Conservation (phyloP, 1,140 invertebrate genomes). For the Dermatophagoides farinae region DNA sequence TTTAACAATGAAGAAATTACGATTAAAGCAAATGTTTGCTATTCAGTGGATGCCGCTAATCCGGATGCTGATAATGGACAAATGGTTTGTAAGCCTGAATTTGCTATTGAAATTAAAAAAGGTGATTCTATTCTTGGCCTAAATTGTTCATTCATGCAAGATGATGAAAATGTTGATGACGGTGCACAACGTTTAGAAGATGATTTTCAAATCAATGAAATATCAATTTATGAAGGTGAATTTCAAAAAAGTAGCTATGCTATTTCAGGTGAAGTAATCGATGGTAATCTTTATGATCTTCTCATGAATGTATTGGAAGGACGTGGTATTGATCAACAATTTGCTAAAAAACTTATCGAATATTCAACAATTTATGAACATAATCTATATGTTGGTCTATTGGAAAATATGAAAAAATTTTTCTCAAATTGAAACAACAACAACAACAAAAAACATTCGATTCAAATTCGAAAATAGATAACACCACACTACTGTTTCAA, state of each 20-base stretch:
- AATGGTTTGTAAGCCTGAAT: conserved; percentile 42
- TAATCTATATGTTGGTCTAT: conserved; percentile 55
- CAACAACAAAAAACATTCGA: too few relatives aligned
- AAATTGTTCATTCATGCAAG: conserved; percentile 51
- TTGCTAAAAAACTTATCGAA: conserved; percentile 60
- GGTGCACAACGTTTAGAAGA: conserved; percentile 23
- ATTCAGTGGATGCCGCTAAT: conserved; percentile 55
- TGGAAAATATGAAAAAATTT: conserved; percentile 66
- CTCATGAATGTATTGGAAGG: conserved; percentile 82
- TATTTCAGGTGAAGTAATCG: conserved; percentile 66
- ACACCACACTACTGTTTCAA: too few relatives aligned
- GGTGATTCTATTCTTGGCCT: conserved; percentile 48
- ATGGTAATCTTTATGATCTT: conserved; percentile 75
- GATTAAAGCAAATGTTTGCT: conserved; percentile 66
- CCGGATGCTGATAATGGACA: conserved; percentile 37
- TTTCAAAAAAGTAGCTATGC: conserved; percentile 60
- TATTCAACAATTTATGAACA: conserved; percentile 78
- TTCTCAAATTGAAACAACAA: conserved; percentile 4
- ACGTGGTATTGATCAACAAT: conserved; percentile 73
- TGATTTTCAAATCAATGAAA: conserved; percentile 62
- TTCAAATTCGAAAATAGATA: not conserved
- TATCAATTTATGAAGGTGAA: conserved; percentile 58
- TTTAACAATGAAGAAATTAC: conserved; percentile 53
- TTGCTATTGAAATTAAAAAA: conserved; percentile 55
- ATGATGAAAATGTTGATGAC: conserved; percentile 30